phyloP scores from a whole-genome alignment of 2,888 invertebrate genomes.

The Acrobasis repandana region DNA sequence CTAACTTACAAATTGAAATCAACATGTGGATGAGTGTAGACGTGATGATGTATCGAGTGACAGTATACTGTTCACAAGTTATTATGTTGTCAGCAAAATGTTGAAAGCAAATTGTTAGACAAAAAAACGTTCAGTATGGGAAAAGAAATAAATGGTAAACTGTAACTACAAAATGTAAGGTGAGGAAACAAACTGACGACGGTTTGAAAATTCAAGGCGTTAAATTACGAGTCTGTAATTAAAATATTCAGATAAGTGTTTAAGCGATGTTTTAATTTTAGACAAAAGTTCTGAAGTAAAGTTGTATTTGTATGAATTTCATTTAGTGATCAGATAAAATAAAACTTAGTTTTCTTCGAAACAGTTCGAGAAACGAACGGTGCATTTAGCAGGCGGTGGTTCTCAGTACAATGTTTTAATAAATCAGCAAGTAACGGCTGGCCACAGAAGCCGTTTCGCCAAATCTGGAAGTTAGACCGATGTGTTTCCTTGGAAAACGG shows the following conservation, averaged over 20 bases:
- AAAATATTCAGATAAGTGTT: too few relatives aligned
- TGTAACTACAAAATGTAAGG: too few relatives aligned
- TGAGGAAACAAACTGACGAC: too few relatives aligned
- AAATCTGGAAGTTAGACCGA: constrained; percentile 59
- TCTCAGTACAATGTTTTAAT: constrained; percentile 61
- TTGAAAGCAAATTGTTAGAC: neutral
- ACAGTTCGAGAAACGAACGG: constrained; percentile 40
- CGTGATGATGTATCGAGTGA: constrained; percentile 3
- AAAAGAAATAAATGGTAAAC: too few relatives aligned
- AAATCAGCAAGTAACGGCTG: constrained; percentile 61
- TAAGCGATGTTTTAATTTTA: too few relatives aligned
- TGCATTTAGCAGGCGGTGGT: constrained; percentile 51
- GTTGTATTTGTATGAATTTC: too few relatives aligned
- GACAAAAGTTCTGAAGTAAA: too few relatives aligned
- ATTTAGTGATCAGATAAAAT: too few relatives aligned
- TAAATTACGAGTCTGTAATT: too few relatives aligned
- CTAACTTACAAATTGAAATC: constrained; percentile 17
- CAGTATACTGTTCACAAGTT: neutral
- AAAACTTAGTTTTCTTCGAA: neutral
- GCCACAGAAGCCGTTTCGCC: constrained; percentile 62
- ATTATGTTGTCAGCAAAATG: neutral
- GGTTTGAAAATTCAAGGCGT: too few relatives aligned
- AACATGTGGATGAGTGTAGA: neutral
- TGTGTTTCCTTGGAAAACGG: constrained; percentile 48
- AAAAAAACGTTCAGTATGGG: too few relatives aligned